Percentiles rank a stretch among this genome's conserved stretches.
Conservation (phyloP, 30 jellyfish, hydroid and myxozoan genomes). For the Hydractinia echinata region DNA sequence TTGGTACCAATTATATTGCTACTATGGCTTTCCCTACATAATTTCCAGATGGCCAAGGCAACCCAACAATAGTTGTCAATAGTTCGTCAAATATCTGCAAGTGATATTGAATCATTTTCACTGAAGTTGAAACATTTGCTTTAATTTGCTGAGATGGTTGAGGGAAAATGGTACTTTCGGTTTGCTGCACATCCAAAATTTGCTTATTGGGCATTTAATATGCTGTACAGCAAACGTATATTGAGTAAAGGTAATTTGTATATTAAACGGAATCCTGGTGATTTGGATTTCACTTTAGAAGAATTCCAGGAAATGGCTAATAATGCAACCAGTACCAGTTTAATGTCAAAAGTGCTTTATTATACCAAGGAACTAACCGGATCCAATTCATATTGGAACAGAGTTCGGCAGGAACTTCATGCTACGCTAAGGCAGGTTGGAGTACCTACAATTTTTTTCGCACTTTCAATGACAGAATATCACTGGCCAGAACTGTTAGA, state of each 20-base stretch:
- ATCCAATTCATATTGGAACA: conserved; percentile 41
- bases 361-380: conserved; percentile 36
- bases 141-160: no score
- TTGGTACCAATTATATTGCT: conserved; percentile 2
- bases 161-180: no score
- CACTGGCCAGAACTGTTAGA: no score
- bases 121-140: no score
- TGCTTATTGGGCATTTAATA: no score
- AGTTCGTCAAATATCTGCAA: no score
- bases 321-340: background rate
- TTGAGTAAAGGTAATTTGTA: conserved; percentile 9
- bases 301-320: conserved; percentile 32
- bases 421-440: conserved; percentile 38
- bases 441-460: conserved; percentile 30
- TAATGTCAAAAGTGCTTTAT: conserved; percentile 32
- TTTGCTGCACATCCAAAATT: no score
- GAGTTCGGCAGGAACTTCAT: conserved; percentile 6
- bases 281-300: conserved; percentile 20
- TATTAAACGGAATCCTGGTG: conserved; percentile 28
- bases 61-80: no score
- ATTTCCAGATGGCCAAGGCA: conserved; percentile 21
- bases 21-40: conserved; percentile 35
- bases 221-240: no score
- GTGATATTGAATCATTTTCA: no score
- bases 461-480: conserved; percentile 11